A percentile compares a stretch with the other conserved stretches of the same genome.
phyloP scores from a whole-genome alignment of 2,797 vertebrate genomes.

The Hemitrygon akajei region DNA sequence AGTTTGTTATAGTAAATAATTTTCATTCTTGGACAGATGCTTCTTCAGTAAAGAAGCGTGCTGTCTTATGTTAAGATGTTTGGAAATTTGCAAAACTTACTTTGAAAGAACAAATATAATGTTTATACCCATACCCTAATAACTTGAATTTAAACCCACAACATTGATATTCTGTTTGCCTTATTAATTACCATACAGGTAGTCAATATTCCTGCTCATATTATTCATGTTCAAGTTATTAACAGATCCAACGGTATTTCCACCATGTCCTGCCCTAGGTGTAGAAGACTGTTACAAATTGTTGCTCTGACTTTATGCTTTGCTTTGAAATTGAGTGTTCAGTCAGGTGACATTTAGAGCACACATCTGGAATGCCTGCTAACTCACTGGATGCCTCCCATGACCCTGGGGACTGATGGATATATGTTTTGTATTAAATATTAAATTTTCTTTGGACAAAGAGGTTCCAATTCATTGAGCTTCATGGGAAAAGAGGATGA shows the following conservation, averaged over 20 bases:
- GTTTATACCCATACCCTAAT: neutral
- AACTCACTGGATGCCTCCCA: constrained; percentile 3
- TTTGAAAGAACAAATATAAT: neutral
- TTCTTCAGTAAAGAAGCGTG: neutral
- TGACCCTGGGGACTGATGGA: neutral
- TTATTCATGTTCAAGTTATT: neutral
- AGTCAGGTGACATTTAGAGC: neutral
- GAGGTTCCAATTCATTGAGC: neutral
- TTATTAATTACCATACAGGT: neutral
- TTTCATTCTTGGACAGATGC: neutral
- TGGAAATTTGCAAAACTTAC: neutral
- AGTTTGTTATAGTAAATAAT: neutral
- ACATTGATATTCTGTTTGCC: neutral
- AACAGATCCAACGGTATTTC: neutral
- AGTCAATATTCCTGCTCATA: neutral
- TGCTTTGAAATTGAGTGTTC: neutral
- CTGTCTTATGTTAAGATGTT: neutral
- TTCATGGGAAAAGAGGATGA: neutral
- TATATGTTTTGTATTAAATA: neutral
- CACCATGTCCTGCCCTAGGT: neutral
- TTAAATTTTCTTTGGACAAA: neutral
- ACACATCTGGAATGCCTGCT: neutral
- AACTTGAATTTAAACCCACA: neutral
- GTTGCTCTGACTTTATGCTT: neutral
- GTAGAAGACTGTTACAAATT: neutral